These are phyloP conservation scores for Antennarius maculatus DNA, from an alignment of 2,797 vertebrate species.

Conservation along the genomic window DNA sequence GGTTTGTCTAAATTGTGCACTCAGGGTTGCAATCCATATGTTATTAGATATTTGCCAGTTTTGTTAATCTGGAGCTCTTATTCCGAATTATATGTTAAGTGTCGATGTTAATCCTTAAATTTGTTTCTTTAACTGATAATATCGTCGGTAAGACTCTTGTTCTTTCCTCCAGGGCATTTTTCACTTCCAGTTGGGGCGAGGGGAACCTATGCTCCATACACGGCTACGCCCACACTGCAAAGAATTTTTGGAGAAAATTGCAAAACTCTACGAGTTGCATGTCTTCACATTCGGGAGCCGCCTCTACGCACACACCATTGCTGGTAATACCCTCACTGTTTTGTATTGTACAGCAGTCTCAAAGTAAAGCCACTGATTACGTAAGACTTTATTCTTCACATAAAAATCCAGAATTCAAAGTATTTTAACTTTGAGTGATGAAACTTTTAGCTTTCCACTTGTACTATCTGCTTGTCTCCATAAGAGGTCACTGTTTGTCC, in stretches of 20 bases:
- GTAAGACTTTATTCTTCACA: not conserved
- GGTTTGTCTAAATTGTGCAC: not conserved
- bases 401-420: not conserved
- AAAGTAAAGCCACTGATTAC: no score
- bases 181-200: slow-evolving; percentile 95
- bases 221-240: slow-evolving; percentile 97
- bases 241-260: slow-evolving; percentile 96
- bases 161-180: slow-evolving; percentile 89
- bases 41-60: not conserved
- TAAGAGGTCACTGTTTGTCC: slow-evolving; percentile 61
- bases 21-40: not conserved
- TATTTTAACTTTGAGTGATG: not conserved
- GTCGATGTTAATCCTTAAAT: not conserved
- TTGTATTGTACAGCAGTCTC: not conserved
- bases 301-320: slow-evolving; percentile 97
- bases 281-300: slow-evolving; percentile 99
- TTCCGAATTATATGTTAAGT: not conserved
- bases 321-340: slow-evolving; percentile 79
- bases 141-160: not conserved
- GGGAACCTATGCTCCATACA: slow-evolving; percentile 97
- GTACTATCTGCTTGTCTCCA: slow-evolving; percentile 50
- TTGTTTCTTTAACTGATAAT: no score
- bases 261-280: slow-evolving; percentile 94
- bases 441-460: not conserved
- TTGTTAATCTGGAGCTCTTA: not conserved